phyloP scores from a whole-genome alignment of 2,113 vertebrate species.

The Alces alces region DNA sequence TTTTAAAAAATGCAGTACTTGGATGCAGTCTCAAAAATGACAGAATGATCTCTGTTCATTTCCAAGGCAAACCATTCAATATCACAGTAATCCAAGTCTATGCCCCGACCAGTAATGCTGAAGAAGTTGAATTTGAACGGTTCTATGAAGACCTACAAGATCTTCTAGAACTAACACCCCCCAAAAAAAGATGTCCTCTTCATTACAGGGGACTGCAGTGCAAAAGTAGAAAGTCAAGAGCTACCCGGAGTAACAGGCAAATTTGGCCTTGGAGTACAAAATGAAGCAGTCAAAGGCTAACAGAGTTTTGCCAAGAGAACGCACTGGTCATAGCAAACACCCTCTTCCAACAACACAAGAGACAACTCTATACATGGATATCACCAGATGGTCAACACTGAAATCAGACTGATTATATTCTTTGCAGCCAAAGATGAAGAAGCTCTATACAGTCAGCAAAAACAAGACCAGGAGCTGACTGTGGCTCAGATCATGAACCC shows the following conservation, averaged over 20 bases:
- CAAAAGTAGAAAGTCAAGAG: neutral
- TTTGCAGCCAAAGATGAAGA: neutral
- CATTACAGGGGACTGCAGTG: neutral
- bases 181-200: neutral
- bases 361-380: neutral
- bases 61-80: neutral
- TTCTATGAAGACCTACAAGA: neutral
- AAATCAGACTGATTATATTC: neutral
- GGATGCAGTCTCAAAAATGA: neutral
- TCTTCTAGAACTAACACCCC: neutral
- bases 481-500: neutral
- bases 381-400: neutral
- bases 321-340: neutral
- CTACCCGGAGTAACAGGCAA: neutral
- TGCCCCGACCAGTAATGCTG: neutral
- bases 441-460: neutral
- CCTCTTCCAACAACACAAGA: neutral
- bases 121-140: neutral
- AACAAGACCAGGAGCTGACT: neutral
- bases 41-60: neutral
- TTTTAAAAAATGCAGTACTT: neutral
- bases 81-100: neutral
- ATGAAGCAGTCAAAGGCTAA: neutral
- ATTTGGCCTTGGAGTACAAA: neutral
- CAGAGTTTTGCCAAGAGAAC: neutral